Conservation (phyloP, 2,888 invertebrate species). For the Reticulitermes lucifugus region DNA sequence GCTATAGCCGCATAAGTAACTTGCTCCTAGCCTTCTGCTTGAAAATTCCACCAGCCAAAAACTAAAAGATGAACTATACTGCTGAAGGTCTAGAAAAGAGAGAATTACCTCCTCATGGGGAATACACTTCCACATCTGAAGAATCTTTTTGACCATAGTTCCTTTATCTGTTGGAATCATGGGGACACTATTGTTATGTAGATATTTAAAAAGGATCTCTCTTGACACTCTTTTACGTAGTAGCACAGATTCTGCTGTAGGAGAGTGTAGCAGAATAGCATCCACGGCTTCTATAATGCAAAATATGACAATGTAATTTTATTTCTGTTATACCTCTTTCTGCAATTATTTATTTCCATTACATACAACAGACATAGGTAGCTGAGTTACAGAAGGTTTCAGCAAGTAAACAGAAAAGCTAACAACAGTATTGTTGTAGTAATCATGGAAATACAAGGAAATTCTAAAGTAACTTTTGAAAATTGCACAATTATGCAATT, state of each 20-base stretch:
- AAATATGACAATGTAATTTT: slow-evolving; percentile 47
- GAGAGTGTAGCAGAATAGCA: slow-evolving; percentile 66
- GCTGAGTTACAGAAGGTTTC: no score
- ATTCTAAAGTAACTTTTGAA: no score
- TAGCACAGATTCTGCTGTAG: slow-evolving; percentile 64
- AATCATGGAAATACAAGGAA: no score
- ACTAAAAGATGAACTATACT: no score
- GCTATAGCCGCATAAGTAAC: no score
- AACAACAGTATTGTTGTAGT: no score
- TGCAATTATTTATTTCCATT: not conserved
- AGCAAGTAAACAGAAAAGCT: no score
- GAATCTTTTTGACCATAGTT: slow-evolving; percentile 64
- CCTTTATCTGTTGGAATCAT: slow-evolving; percentile 65
- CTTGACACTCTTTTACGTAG: slow-evolving; percentile 67
- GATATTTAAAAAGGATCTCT: slow-evolving; percentile 68
- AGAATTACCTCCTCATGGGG: not conserved
- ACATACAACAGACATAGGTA: no score
- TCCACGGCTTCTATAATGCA: slow-evolving; percentile 67
- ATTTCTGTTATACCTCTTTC: slow-evolving; percentile 42
- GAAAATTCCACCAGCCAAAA: no score
- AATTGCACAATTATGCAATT: no score
- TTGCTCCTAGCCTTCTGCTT: no score
- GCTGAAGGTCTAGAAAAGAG: no score
- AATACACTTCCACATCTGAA: slow-evolving; percentile 57
- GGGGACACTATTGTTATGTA: slow-evolving; percentile 65